Percentiles rank a stretch among this genome's conserved stretches.
Conservation (phyloP, 2,888 invertebrate species). For the Zhuqinia jingwanae region DNA sequence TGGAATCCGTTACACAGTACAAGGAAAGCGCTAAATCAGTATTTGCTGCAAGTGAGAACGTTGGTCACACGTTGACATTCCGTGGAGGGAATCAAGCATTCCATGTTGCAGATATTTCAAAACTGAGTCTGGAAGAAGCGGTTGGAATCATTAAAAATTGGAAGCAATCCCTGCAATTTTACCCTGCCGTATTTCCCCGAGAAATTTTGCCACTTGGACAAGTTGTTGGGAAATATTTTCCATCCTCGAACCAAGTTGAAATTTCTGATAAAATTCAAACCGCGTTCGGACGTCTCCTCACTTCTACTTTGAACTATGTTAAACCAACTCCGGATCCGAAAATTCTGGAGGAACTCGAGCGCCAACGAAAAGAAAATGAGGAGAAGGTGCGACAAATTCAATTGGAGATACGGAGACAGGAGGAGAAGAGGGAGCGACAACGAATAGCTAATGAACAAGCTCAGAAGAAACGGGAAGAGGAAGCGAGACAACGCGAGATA, state of each 20-base stretch:
- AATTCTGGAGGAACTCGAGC: conserved; percentile 14
- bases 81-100: conserved; percentile 54
- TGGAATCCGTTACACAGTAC: neutral
- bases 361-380: neutral
- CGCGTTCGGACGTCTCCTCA: conserved; percentile 46
- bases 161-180: conserved; percentile 61
- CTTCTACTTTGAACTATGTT: conserved; percentile 58
- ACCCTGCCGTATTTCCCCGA: conserved; percentile 50
- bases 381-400: neutral
- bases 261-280: conserved; percentile 40
- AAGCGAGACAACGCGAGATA: neutral
- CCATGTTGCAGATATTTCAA: conserved; percentile 61
- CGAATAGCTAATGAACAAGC: neutral
- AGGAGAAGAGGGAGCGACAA: conserved; percentile 4
- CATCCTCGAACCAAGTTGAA: conserved; percentile 21
- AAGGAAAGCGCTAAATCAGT: neutral
- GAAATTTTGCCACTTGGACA: conserved; percentile 62
- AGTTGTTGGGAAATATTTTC: conserved; percentile 6
- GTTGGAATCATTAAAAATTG: conserved; percentile 48
- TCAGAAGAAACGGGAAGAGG: neutral
- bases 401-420: neutral
- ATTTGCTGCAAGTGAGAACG: neutral
- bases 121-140: conserved; percentile 52
- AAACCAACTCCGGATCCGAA: conserved; percentile 31
- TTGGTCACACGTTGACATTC: conserved; percentile 46